These are phyloP conservation scores for Sarcophaga subvicina DNA, from an alignment of 2,888 invertebrate genomes.

Conservation along the genomic window DNA sequence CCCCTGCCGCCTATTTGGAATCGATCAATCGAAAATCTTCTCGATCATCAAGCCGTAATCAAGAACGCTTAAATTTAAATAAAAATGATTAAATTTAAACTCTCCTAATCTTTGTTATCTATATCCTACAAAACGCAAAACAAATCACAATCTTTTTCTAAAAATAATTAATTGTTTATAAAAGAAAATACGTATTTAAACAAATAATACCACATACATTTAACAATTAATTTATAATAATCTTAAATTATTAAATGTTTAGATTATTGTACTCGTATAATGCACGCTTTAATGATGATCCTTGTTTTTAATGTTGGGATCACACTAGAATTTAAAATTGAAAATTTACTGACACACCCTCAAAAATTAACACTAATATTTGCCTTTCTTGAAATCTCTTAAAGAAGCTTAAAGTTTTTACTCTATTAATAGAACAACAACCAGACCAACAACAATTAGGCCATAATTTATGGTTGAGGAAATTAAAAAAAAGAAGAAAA, in stretches of 20 bases:
- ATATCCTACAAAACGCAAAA: neutral
- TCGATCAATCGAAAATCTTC: constrained; percentile 87
- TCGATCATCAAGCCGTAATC: constrained; percentile 85
- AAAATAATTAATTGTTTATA: constrained; percentile 1
- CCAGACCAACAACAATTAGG: neutral
- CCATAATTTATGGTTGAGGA: neutral
- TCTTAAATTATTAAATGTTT: constrained; percentile 32
- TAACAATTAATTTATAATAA: constrained; percentile 27
- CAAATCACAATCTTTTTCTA: neutral
- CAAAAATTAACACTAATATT: constrained; percentile 53
- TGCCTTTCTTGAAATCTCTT: constrained; percentile 60
- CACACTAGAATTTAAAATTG: constrained; percentile 32
- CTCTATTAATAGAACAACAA: constrained; percentile 25
- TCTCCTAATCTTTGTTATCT: too few species aligned
- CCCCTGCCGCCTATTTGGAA: constrained; percentile 96
- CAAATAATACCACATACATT: constrained; percentile 4
- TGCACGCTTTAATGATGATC: constrained; percentile 57
- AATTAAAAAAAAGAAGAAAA: neutral
- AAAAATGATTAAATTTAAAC: constrained; percentile 67
- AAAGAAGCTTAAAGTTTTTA: constrained; percentile 67
- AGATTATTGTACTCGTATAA: constrained; percentile 35
- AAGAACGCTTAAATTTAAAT: constrained; percentile 75
- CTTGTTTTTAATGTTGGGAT: constrained; percentile 13
- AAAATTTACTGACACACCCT: too few species aligned
- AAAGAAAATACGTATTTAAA: neutral